phyloP scores from a whole-genome alignment of 2,888 invertebrate genomes.

The Melanostoma scalare region DNA sequence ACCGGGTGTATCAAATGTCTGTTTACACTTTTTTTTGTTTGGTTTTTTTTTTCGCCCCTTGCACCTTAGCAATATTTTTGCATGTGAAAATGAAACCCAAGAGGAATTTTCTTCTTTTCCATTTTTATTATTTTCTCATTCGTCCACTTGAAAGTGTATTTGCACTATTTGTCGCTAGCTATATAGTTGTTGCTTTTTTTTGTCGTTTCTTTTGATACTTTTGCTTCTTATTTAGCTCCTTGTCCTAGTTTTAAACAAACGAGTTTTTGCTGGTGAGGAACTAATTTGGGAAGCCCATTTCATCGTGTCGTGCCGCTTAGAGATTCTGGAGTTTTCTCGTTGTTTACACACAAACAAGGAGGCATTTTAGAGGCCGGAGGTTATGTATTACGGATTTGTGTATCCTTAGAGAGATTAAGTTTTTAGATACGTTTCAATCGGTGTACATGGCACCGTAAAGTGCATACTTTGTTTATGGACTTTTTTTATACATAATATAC shows the following conservation, averaged over 20 bases:
- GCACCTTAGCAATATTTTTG: conserved; percentile 46
- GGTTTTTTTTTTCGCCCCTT: no score
- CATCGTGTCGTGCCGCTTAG: neutral
- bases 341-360: conserved; percentile 22
- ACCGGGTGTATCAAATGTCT: conserved; percentile 61
- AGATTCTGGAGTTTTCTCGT: conserved; percentile 39
- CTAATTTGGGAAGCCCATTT: conserved; percentile 60
- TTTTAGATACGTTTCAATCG: conserved; percentile 45
- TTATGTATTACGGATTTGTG: conserved; percentile 30
- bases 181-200: conserved; percentile 12
- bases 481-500: neutral
- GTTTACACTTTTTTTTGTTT: conserved; percentile 61
- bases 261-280: conserved; percentile 63
- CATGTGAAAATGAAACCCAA: conserved; percentile 55
- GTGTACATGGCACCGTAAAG: conserved; percentile 17
- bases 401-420: conserved; percentile 62
- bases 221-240: conserved; percentile 65
- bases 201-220: conserved; percentile 11
- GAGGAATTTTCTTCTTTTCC: conserved; percentile 47
- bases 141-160: conserved; percentile 63
- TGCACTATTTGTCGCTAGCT: conserved; percentile 42
- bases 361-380: conserved; percentile 1
- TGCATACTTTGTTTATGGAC: conserved; percentile 47
- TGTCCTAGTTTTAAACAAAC: conserved; percentile 72
- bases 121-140: neutral